Evolutionary conservation across 35 echinoderm and acorn worm species (phyloP).

Genomic region (Chiridota heheva): DNA sequence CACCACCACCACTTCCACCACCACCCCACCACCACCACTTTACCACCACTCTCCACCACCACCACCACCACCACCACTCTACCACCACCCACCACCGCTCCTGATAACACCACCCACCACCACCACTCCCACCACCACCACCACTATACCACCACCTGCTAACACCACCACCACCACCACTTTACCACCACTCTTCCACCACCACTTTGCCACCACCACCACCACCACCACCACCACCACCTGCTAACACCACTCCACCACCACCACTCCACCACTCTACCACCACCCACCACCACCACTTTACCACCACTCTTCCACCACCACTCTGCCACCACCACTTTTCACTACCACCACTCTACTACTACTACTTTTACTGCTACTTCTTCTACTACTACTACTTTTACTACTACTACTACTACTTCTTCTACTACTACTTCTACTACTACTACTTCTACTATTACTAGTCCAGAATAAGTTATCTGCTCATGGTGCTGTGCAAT

Average conservation of each 20-base stretch:
- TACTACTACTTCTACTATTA: constrained; percentile 2
- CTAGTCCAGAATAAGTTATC: background rate
- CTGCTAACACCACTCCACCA: background rate
- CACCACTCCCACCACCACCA: background rate
- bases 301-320: background rate
- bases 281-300: background rate
- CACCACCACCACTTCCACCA: too few relatives aligned
- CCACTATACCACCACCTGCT: background rate
- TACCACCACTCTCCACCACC: background rate
- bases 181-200: background rate
- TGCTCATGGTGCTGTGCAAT: too few relatives aligned
- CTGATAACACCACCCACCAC: background rate
- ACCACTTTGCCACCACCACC: background rate
- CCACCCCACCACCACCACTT: too few relatives aligned
- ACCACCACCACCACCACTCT: too few relatives aligned
- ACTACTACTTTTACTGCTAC: constrained; percentile 1
- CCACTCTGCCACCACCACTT: background rate
- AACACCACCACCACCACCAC: background rate
- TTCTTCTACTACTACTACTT: background rate
- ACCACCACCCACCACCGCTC: background rate
- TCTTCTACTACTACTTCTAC: background rate
- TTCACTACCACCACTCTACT: background rate
- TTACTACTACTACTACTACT: constrained; percentile 6
- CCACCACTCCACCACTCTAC: background rate
- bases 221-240: constrained; percentile 3